Conservation (phyloP, 2,113 vertebrate species). For the Apistogramma diplotaenia region DNA sequence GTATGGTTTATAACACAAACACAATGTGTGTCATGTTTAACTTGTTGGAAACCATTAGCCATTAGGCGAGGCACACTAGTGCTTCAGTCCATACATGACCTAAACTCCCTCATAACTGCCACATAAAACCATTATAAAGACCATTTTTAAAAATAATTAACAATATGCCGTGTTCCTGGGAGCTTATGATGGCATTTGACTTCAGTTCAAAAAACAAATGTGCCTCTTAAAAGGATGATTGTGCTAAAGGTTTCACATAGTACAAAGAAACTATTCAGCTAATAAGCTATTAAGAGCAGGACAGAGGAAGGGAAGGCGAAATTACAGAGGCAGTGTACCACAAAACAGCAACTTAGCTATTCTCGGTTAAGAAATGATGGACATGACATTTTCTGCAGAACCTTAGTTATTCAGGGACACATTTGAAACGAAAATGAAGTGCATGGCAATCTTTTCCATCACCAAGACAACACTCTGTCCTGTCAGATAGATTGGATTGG, state of each 20-base stretch:
- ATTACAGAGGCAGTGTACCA: background rate
- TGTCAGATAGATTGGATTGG: constrained; percentile 46
- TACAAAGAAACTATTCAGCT: background rate
- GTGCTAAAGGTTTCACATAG: background rate
- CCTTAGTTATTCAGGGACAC: constrained; percentile 13
- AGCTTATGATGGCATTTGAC: constrained; percentile 6
- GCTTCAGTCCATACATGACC: background rate
- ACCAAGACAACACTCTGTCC: constrained; percentile 48
- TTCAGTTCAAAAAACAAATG: constrained; percentile 14
- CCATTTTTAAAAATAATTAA: background rate
- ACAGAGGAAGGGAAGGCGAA: background rate
- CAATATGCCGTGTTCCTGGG: background rate
- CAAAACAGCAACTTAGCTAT: constrained; percentile 9
- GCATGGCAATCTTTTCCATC: constrained; percentile 28
- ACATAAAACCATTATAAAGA: background rate
- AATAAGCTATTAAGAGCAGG: constrained; percentile 9
- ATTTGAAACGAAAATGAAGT: constrained; percentile 28
- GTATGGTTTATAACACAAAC: background rate
- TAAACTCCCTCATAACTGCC: background rate
- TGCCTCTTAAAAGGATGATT: constrained; percentile 14
- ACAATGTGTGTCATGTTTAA: background rate
- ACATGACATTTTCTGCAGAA: constrained; percentile 61
- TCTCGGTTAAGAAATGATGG: constrained; percentile 36
- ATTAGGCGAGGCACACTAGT: too few species aligned
- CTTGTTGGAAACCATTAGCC: too few species aligned